phyloP scores from a whole-genome alignment of 2,113 vertebrate genomes.

The Leuciscus idus region DNA sequence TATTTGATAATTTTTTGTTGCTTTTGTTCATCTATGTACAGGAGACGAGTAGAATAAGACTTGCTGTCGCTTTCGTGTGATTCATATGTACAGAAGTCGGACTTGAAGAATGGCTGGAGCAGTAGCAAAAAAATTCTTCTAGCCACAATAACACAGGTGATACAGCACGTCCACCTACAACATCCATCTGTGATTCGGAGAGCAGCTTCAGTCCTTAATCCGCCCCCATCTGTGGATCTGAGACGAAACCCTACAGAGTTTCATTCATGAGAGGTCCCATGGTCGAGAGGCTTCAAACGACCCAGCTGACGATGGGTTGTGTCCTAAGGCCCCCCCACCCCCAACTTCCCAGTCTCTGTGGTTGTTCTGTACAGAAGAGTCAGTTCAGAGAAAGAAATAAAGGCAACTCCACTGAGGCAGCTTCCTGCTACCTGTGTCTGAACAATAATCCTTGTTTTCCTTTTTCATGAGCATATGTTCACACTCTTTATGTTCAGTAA shows the following conservation, averaged over 20 bases:
- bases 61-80: conserved; percentile 68
- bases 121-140: conserved; percentile 34
- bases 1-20: conserved; percentile 74
- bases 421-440: conserved; percentile 65
- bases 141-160: conserved; percentile 36
- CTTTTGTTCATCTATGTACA: conserved; percentile 83
- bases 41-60: conserved; percentile 72
- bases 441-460: conserved; percentile 66
- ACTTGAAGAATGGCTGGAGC: conserved; percentile 59
- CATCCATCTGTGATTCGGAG: conserved; percentile 25
- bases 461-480: conserved; percentile 66
- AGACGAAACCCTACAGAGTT: conserved; percentile 26
- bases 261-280: conserved; percentile 1
- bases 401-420: conserved; percentile 76
- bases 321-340: not conserved
- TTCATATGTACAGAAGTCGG: conserved; percentile 75
- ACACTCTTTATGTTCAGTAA: conserved; percentile 71
- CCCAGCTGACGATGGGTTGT: not conserved
- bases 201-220: conserved; percentile 5
- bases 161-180: conserved; percentile 36
- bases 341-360: conserved; percentile 50
- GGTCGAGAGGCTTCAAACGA: not conserved
- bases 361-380: conserved; percentile 67
- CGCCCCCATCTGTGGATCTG: not conserved
- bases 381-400: conserved; percentile 70